Percentiles rank a stretch among this genome's conserved stretches.
Evolutionary conservation across 2,797 vertebrate genomes (phyloP).

Genomic region (Cirrhinus molitorella): DNA sequence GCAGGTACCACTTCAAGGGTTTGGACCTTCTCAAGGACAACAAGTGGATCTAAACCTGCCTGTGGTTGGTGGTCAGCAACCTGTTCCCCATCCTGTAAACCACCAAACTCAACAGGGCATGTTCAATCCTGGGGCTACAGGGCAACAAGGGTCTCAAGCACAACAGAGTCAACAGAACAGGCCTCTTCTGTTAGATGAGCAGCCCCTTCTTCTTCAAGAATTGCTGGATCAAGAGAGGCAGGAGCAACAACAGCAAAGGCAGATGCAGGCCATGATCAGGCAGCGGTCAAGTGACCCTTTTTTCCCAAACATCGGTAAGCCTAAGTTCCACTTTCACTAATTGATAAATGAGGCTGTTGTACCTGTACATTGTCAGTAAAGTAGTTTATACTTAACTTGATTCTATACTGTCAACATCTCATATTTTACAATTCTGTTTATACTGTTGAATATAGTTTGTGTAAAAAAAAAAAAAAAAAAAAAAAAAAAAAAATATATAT

Average conservation of each 20-base stretch:
- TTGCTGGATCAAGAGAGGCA: slow-evolving; percentile 97
- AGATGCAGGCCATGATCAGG: slow-evolving; percentile 97
- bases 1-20: slow-evolving; percentile 74
- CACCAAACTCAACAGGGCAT: slow-evolving; percentile 79
- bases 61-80: slow-evolving; percentile 53
- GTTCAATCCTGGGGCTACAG: slow-evolving; percentile 64
- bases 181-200: slow-evolving; percentile 91
- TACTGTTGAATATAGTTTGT: background rate
- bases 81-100: slow-evolving; percentile 63
- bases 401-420: background rate
- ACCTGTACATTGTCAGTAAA: background rate
- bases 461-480: background rate
- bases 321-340: background rate
- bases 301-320: slow-evolving; percentile 86
- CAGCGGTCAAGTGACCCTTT: slow-evolving; percentile 85
- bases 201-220: slow-evolving; percentile 95
- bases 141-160: slow-evolving; percentile 53
- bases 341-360: background rate
- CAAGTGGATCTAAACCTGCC: slow-evolving; percentile 68
- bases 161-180: slow-evolving; percentile 77
- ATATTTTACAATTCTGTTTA: background rate
- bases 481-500: too few species aligned
- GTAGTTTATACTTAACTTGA: background rate
- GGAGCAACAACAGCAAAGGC: slow-evolving; percentile 96
- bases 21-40: slow-evolving; percentile 72